Conservation (phyloP, 2,113 vertebrate species). For the Sciurus niger region DNA sequence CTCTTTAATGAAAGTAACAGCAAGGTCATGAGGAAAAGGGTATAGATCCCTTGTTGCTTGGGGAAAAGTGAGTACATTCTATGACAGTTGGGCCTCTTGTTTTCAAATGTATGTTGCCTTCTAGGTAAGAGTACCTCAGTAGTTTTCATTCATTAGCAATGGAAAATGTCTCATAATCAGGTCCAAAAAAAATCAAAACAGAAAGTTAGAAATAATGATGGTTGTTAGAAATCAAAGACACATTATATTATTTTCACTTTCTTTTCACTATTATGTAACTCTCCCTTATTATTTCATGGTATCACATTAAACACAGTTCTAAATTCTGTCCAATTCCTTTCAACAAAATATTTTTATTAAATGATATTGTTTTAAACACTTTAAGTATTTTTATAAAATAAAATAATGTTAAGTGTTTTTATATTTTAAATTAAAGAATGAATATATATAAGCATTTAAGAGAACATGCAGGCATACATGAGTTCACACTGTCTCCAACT, state of each 20-base stretch:
- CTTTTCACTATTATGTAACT: too few species aligned
- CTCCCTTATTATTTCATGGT: background rate
- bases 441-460: too few species aligned
- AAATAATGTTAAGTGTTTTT: too few species aligned
- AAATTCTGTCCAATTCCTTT: background rate
- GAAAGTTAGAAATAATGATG: background rate
- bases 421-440: too few species aligned
- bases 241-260: too few species aligned
- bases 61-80: too few species aligned
- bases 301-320: background rate
- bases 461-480: too few species aligned
- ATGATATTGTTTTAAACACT: background rate
- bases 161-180: background rate
- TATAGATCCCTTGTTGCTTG: too few species aligned
- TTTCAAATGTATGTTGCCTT: too few species aligned
- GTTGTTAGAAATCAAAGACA: background rate
- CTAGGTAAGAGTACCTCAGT: background rate
- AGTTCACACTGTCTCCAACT: too few species aligned
- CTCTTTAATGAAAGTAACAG: too few species aligned
- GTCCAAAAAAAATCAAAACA: background rate
- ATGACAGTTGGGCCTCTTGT: too few species aligned
- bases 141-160: background rate
- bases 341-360: background rate
- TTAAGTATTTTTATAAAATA: background rate
- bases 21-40: background rate